Evolutionary conservation across 2,888 invertebrate species (phyloP).

Genomic region (Sabatieria punctata): DNA sequence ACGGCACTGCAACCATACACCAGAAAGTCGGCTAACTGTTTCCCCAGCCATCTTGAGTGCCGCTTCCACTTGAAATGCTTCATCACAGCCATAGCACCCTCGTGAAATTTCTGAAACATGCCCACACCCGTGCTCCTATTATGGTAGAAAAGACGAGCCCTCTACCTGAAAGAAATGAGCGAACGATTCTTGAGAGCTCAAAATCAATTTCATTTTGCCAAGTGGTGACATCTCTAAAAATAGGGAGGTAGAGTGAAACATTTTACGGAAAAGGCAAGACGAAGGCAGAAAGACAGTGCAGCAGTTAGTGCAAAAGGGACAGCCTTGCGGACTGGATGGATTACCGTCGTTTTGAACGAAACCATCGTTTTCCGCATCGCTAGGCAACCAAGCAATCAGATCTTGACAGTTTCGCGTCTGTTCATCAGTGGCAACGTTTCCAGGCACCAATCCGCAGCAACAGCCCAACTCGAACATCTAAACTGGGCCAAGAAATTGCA

Average conservation of each 20-base stretch:
- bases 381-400: neutral
- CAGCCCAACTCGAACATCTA: neutral
- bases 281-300: neutral
- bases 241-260: no score
- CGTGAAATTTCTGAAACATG: conserved; percentile 2
- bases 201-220: neutral
- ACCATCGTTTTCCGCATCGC: no score
- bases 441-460: neutral
- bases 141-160: neutral
- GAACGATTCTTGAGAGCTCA: neutral
- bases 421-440: no score
- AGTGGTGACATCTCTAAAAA: neutral
- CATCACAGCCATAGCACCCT: conserved; percentile 1
- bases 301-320: no score
- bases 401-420: no score
- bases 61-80: conserved; percentile 6
- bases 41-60: conserved; percentile 1
- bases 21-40: conserved; percentile 3
- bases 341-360: no score
- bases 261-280: no score
- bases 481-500: neutral
- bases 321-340: no score
- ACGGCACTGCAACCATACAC: neutral
- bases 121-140: neutral
- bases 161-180: conserved; percentile 1